Conservation (phyloP, 2,888 invertebrate species). For the Notocelia uddmanniana region DNA sequence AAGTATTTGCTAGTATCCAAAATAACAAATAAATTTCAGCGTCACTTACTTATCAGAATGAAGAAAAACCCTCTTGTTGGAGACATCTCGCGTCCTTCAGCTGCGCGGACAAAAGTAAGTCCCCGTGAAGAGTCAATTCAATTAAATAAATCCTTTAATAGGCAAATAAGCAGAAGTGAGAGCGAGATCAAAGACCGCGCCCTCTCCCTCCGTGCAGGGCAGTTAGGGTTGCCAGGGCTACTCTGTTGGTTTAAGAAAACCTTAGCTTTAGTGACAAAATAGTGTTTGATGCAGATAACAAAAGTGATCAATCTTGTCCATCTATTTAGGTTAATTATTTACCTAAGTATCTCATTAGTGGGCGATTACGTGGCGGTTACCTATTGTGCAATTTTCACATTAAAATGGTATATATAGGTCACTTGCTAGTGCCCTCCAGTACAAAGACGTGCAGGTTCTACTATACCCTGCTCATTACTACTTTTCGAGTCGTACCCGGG, state of each 20-base stretch:
- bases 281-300: too few species aligned
- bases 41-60: constrained; percentile 13
- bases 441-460: too few species aligned
- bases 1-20: background rate
- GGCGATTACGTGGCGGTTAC: too few species aligned
- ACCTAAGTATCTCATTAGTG: too few species aligned
- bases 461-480: too few species aligned
- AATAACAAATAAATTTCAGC: background rate
- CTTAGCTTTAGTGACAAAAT: background rate
- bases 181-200: constrained; percentile 62
- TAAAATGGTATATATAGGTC: too few species aligned
- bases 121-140: constrained; percentile 60
- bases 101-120: constrained; percentile 36
- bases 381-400: too few species aligned
- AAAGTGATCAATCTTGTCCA: background rate
- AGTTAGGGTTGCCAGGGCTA: background rate
- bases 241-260: background rate
- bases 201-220: constrained; percentile 48
- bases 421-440: too few species aligned
- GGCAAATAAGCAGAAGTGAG: constrained; percentile 73
- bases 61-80: constrained; percentile 4
- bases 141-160: constrained; percentile 68
- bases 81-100: constrained; percentile 14
- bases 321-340: too few species aligned
- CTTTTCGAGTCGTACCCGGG: too few species aligned